Percentiles rank a stretch among this genome's conserved stretches.
Evolutionary conservation across 2,797 vertebrate genomes (phyloP).

Genomic region (Numenius phaeopus): DNA sequence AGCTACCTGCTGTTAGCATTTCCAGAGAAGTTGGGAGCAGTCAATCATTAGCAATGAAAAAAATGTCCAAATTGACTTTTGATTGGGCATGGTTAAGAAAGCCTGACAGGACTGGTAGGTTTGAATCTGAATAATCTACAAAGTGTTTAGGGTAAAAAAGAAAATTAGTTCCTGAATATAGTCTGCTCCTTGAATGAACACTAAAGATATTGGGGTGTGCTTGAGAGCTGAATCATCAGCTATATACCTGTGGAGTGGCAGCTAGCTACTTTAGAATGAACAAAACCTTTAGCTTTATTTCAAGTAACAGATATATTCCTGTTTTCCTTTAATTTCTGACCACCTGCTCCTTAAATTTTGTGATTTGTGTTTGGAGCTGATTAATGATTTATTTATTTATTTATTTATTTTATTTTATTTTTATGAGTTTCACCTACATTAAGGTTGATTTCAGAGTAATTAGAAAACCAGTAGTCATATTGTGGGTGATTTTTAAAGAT

Average conservation of each 20-base stretch:
- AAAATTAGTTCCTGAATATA: background rate
- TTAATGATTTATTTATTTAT: background rate
- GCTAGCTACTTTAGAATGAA: background rate
- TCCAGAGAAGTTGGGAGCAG: background rate
- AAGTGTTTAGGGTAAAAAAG: background rate
- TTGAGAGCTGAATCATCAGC: background rate
- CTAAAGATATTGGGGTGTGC: background rate
- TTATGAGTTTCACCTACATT: background rate
- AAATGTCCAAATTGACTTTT: background rate
- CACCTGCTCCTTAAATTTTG: background rate
- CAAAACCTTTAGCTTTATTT: background rate
- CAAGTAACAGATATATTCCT: background rate
- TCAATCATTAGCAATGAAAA: background rate
- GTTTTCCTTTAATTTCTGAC: background rate
- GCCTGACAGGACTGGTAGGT: background rate
- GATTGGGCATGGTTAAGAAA: background rate
- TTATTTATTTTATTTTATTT: background rate
- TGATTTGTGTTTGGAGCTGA: background rate
- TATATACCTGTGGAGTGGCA: background rate
- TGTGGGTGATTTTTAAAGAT: background rate
- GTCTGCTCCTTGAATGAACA: background rate
- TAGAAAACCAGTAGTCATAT: background rate
- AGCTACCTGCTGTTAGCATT: background rate
- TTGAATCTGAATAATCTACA: background rate
- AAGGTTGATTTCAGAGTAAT: background rate